Evolutionary conservation across 2,113 vertebrate genomes (phyloP).

Genomic region (Origma solitaria): DNA sequence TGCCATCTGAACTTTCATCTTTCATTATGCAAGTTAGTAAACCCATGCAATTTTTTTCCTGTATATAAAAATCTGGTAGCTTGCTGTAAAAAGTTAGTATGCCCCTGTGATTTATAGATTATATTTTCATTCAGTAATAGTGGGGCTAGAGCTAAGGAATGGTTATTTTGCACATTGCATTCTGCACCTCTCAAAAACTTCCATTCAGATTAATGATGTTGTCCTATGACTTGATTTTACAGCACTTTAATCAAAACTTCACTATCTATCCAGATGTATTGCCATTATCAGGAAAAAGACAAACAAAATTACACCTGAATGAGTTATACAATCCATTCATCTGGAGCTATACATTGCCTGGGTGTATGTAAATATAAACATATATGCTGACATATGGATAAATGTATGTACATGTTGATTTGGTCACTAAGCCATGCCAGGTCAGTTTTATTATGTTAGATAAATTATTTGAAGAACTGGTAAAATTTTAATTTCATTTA

Average conservation of each 20-base stretch:
- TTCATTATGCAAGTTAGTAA: background rate
- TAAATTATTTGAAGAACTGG: background rate
- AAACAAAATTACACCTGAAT: background rate
- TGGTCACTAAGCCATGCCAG: background rate
- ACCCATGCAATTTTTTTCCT: background rate
- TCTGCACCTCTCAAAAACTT: background rate
- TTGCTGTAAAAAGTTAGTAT: background rate
- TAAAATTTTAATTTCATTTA: background rate
- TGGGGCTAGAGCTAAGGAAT: background rate
- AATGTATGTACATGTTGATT: background rate
- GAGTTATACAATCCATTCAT: background rate
- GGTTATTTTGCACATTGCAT: background rate
- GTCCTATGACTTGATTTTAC: background rate
- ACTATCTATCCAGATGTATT: background rate
- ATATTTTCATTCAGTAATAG: background rate
- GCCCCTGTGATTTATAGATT: background rate
- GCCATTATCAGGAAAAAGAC: background rate
- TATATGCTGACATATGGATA: background rate
- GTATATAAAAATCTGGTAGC: background rate
- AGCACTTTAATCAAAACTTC: background rate
- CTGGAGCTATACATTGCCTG: background rate
- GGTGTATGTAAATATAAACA: background rate
- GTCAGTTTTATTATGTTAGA: background rate
- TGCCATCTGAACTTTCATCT: background rate
- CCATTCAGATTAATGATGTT: background rate